Evolutionary conservation across 1,140 invertebrate species (phyloP), one percentile per base, ranked within the genome.

Genomic region (Galendromus occidentalis): DNA sequence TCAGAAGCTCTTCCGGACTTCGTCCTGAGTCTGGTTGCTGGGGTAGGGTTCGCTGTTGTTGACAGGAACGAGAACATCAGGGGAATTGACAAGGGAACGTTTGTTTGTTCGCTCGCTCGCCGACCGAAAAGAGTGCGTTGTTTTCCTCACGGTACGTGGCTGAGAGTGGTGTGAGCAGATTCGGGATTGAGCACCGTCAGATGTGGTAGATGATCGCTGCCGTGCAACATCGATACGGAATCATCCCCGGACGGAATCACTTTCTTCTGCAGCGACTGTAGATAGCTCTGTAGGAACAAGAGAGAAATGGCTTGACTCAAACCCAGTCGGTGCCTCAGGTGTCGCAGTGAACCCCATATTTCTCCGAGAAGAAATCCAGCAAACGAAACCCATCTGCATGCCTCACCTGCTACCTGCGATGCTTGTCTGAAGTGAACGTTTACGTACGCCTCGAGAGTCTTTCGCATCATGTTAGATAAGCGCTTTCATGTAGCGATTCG

Each of bases 111-210:
- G 28, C 25, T 29, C 20, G 22, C 12, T 12, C 33, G 25, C 45
- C 5, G 14, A 22, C n/a, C n/a, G n/a, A 28, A 47, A 20, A 5
- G 45, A 14, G 14, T 4, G 51, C 51, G n/a, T 20, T 22, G 14
- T 22, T 59, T 59, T 22, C 14, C 25, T 59, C 51, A 59, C 25
- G 51, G 51, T 22, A 59, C 51, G 22, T 59, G 51, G 51, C 51
- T 59, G 51, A 59, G 51, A 17, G 51, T 59, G 51, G 51, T 59
- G 51, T 59, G 51, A n/a, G 51, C 51, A 17, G 51, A 59, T 59
- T 59, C 51, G 25, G 51, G 51, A 22, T 59, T 59, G 51, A 59
- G 51, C 51, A 59, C 51, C 12, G 51, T 59, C 4, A 59, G 20
- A 59, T 59, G 51, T 14, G 51, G 14, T 17, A 25, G 51, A 17